Evolutionary conservation across 1,140 invertebrate genomes (phyloP).

Genomic region (Temnothorax curvispinosus): DNA sequence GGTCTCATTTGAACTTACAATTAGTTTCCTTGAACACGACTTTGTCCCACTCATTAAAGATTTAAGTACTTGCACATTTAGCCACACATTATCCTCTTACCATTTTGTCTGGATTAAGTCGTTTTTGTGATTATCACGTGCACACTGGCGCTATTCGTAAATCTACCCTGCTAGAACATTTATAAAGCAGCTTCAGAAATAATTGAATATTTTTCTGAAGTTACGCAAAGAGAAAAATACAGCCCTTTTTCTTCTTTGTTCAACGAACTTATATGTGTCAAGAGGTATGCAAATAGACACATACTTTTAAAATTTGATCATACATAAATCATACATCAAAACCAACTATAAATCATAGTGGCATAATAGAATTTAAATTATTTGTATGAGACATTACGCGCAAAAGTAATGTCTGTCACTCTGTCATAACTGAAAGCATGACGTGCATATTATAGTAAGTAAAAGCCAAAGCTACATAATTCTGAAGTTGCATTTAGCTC

Average conservation of each 20-base stretch:
- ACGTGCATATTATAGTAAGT: background rate
- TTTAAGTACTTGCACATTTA: slow-evolving; percentile 68
- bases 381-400: background rate
- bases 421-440: slow-evolving; percentile 7
- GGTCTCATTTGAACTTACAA: slow-evolving; percentile 10
- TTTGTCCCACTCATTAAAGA: slow-evolving; percentile 72
- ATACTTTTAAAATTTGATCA: background rate
- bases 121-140: slow-evolving; percentile 45
- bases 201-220: background rate
- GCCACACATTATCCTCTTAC: background rate
- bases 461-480: slow-evolving; percentile 40
- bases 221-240: background rate
- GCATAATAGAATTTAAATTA: background rate
- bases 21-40: slow-evolving; percentile 17
- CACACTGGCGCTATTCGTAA: slow-evolving; percentile 31
- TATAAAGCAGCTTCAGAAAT: background rate
- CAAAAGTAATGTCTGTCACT: slow-evolving; percentile 18
- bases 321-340: background rate
- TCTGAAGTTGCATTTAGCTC: slow-evolving; percentile 12
- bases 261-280: background rate
- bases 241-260: background rate
- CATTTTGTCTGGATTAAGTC: slow-evolving; percentile 27
- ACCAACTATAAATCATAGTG: background rate
- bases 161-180: slow-evolving; percentile 2
- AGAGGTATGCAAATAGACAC: background rate